Evolutionary conservation across 2,797 vertebrate genomes (phyloP).

Genomic region (Loris lydekkerianus): DNA sequence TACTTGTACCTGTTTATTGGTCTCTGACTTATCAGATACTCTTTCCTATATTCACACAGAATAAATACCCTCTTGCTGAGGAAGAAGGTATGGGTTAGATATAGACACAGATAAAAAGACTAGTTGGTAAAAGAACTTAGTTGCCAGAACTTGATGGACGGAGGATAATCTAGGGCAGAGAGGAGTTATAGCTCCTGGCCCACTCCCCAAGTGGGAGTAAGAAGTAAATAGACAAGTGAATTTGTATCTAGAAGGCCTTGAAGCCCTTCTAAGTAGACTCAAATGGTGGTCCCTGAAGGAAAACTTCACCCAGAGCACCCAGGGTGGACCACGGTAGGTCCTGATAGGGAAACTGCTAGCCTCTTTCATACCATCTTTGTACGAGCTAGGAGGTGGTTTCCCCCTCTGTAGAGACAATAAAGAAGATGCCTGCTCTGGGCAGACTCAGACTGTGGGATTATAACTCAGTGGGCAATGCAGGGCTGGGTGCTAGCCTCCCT

Average conservation of each 20-base stretch:
- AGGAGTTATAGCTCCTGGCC: not conserved
- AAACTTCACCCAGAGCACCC: not conserved
- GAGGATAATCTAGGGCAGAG: not conserved
- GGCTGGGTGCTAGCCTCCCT: not conserved
- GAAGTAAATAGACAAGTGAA: not conserved
- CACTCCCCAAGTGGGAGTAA: not conserved
- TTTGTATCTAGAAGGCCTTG: constrained; percentile 41
- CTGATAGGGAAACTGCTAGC: not conserved
- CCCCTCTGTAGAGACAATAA: not conserved
- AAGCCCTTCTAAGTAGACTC: not conserved
- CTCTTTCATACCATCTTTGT: not conserved
- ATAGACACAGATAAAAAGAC: not conserved
- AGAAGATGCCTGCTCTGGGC: not conserved
- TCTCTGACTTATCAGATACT: constrained; percentile 24
- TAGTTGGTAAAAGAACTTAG: not conserved
- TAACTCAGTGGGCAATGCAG: not conserved
- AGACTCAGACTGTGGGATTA: not conserved
- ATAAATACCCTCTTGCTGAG: not conserved
- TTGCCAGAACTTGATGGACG: not conserved
- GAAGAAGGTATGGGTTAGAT: not conserved
- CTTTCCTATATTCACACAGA: not conserved
- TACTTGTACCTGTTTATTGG: not conserved
- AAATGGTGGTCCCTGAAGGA: not conserved
- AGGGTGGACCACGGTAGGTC: not conserved
- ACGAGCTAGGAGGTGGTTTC: not conserved